A percentile compares a stretch with the other conserved stretches of the same genome.
Evolutionary conservation across 2,113 vertebrate genomes (phyloP).

Genomic region (human): DNA sequence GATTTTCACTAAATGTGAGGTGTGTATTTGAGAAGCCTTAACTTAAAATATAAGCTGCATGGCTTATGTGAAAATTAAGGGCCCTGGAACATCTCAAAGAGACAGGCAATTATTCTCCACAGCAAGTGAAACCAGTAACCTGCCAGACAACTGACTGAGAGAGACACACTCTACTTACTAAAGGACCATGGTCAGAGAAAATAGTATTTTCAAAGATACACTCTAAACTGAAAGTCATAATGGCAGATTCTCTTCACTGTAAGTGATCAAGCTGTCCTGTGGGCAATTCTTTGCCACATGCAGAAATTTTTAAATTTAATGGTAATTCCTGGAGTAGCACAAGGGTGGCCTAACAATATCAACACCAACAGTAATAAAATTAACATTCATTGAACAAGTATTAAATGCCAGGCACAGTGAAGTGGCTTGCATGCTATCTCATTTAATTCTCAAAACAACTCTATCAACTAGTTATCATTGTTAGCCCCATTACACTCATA

Average conservation of each 20-base stretch:
- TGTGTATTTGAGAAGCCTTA: neutral
- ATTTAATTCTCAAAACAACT: constrained; percentile 23
- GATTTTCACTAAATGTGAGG: neutral
- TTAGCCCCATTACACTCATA: neutral
- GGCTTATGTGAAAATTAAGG: neutral
- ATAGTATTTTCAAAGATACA: neutral
- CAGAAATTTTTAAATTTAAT: neutral
- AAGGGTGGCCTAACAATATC: neutral
- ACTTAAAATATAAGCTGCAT: neutral
- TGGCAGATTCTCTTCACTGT: neutral
- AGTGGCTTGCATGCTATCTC: neutral
- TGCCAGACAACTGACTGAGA: neutral
- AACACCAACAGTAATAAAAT: neutral
- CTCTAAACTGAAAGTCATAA: neutral
- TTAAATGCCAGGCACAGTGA: neutral
- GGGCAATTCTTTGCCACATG: neutral
- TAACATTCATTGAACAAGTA: neutral
- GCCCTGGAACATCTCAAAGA: neutral
- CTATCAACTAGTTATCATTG: neutral
- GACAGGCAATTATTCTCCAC: neutral
- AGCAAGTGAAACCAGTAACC: neutral
- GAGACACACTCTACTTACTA: neutral
- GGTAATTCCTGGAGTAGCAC: neutral
- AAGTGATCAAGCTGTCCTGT: neutral
- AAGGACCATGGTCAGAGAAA: neutral